These are phyloP conservation scores for Crenuchus spilurus DNA, from an alignment of 2,797 vertebrate genomes.

Conservation along the genomic window DNA sequence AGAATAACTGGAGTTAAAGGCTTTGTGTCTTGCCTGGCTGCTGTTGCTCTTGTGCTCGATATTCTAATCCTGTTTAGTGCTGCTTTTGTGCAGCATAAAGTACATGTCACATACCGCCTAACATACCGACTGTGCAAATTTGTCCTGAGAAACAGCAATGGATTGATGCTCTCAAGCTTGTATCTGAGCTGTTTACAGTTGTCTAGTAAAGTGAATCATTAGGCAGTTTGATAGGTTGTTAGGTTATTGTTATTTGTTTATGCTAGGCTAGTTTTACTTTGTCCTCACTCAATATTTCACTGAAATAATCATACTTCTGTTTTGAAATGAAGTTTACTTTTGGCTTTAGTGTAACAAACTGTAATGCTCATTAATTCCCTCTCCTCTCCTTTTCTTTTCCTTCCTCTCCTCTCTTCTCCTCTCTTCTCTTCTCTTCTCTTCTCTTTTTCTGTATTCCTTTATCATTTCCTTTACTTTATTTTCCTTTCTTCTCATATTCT, in stretches of 20 bases:
- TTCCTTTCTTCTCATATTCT: no score
- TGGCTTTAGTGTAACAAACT: no score
- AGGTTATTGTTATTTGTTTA: neutral
- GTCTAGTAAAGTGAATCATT: slow-evolving; percentile 30
- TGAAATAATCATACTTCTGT: no score
- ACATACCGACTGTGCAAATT: slow-evolving; percentile 56
- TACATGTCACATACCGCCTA: slow-evolving; percentile 56
- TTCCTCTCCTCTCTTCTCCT: no score
- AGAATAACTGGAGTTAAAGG: slow-evolving; percentile 59
- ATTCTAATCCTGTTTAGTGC: slow-evolving; percentile 63
- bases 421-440: no score
- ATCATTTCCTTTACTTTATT: no score
- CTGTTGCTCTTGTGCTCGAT: slow-evolving; percentile 55
- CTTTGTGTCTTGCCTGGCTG: slow-evolving; percentile 56
- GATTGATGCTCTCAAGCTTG: slow-evolving; percentile 21
- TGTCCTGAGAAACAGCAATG: slow-evolving; percentile 25
- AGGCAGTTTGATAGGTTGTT: slow-evolving; percentile 1
- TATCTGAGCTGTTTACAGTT: slow-evolving; percentile 17
- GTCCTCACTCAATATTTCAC: no score
- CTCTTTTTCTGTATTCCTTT: no score
- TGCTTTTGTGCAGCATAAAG: slow-evolving; percentile 58
- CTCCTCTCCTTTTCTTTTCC: no score
- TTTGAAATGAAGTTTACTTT: no score
- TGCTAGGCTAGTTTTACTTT: no score
- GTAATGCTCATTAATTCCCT: no score